phyloP scores from a whole-genome alignment of 2,888 invertebrate species.

The Rotaria socialis region DNA sequence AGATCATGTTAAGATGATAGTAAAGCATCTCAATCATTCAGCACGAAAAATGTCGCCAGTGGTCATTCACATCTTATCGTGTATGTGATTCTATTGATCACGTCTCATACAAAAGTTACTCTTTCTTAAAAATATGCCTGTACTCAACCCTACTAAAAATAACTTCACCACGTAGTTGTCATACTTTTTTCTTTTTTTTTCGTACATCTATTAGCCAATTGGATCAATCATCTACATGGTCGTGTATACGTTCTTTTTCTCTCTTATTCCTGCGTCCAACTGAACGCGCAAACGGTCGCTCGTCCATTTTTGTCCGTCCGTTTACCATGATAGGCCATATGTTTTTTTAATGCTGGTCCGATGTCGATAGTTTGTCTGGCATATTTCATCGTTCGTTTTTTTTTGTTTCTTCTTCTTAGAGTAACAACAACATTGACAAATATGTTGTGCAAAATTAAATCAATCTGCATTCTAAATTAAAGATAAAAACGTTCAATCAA shows the following conservation, averaged over 20 bases:
- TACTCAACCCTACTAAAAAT: not conserved
- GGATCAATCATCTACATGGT: not conserved
- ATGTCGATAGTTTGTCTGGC: not conserved
- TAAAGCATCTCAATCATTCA: too few species aligned
- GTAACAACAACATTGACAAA: slow-evolving; percentile 10
- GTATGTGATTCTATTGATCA: too few species aligned
- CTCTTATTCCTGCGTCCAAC: not conserved
- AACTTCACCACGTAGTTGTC: not conserved
- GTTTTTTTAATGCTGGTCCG: not conserved
- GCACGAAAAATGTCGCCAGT: too few species aligned
- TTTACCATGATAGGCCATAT: not conserved
- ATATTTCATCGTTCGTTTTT: not conserved
- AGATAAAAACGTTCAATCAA: too few species aligned
- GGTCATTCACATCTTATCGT: too few species aligned
- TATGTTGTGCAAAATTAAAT: not conserved
- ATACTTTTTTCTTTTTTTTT: not conserved
- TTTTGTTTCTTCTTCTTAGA: not conserved
- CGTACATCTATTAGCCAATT: not conserved
- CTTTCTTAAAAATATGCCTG: not conserved
- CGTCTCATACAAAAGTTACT: too few species aligned
- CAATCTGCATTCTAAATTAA: not conserved
- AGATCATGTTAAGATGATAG: too few species aligned
- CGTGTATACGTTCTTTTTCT: not conserved
- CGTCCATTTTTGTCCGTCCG: slow-evolving; percentile 23
- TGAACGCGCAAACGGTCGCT: not conserved